These are phyloP conservation scores for Penaeus indicus DNA, from an alignment of 1,140 invertebrate genomes.

Conservation along the genomic window DNA sequence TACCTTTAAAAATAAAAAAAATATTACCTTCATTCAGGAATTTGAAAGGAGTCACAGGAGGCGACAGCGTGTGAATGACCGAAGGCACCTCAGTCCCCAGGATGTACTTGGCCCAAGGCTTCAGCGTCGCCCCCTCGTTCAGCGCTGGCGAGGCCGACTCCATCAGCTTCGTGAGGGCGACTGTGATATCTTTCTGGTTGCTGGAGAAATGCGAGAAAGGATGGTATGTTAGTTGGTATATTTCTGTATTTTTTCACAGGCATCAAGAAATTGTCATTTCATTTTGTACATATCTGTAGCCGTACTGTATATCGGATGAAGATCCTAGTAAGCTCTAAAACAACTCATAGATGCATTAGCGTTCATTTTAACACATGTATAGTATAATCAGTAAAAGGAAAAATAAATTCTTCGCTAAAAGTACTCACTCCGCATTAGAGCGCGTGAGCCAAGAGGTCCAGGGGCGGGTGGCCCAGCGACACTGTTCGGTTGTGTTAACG, in stretches of 20 bases:
- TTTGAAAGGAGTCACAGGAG: constrained; percentile 76
- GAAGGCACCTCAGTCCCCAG: constrained; percentile 74
- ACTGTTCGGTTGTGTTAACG: constrained; percentile 77
- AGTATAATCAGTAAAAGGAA: constrained; percentile 70
- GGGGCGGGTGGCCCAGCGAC: constrained; percentile 84
- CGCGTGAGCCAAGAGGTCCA: constrained; percentile 83
- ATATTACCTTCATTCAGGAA: constrained; percentile 75
- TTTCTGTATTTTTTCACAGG: too few relatives aligned
- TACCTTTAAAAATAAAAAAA: neutral
- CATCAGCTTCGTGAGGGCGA: constrained; percentile 34
- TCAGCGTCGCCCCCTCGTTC: neutral
- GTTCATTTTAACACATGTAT: too few relatives aligned
- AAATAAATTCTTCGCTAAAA: constrained; percentile 9
- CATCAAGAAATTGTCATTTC: too few relatives aligned
- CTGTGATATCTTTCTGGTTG: constrained; percentile 48
- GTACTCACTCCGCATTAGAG: constrained; percentile 74
- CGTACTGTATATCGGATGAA: too few relatives aligned
- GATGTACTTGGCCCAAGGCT: constrained; percentile 69
- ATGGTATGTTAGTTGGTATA: neutral
- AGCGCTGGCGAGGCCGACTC: neutral
- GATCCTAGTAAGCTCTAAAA: too few relatives aligned
- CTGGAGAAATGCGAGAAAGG: constrained; percentile 14
- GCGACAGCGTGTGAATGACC: constrained; percentile 75
- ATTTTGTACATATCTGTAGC: too few relatives aligned
- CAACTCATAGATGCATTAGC: too few relatives aligned